These are phyloP conservation scores for Dione vanillae DNA, from an alignment of 2,888 invertebrate genomes.

Conservation along the genomic window DNA sequence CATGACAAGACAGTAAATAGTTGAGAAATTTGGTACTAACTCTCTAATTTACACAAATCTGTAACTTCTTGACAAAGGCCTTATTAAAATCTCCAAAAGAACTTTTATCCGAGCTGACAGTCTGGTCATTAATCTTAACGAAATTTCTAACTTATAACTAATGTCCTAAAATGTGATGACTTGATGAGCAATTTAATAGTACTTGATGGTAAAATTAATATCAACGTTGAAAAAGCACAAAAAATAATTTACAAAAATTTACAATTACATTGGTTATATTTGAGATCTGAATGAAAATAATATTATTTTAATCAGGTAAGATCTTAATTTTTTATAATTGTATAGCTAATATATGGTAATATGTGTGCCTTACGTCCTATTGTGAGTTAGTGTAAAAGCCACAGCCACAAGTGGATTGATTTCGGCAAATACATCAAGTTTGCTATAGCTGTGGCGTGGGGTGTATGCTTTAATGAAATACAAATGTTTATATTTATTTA, in stretches of 20 bases:
- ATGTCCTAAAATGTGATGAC: slow-evolving; percentile 27
- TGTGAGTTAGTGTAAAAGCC: no score
- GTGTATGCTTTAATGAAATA: no score
- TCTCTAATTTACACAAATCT: slow-evolving; percentile 71
- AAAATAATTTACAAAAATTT: not conserved
- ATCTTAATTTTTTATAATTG: no score
- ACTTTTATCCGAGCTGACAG: slow-evolving; percentile 76
- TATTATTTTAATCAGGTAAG: no score
- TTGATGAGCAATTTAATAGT: slow-evolving; percentile 11
- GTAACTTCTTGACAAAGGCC: slow-evolving; percentile 70
- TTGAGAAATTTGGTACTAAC: slow-evolving; percentile 52
- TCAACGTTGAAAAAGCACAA: not conserved
- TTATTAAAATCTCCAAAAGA: slow-evolving; percentile 75
- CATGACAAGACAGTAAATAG: slow-evolving; percentile 32
- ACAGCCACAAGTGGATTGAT: no score
- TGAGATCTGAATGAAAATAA: no score
- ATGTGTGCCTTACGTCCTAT: no score
- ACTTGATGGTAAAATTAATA: slow-evolving; percentile 5
- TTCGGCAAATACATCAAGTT: no score
- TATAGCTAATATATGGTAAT: no score
- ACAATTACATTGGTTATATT: no score
- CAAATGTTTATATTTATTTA: no score
- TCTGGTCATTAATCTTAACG: slow-evolving; percentile 73
- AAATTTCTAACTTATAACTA: slow-evolving; percentile 44
- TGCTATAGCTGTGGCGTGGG: no score